phyloP scores from a whole-genome alignment of 2,113 vertebrate genomes.

The Ptychochromis oligacanthus region DNA sequence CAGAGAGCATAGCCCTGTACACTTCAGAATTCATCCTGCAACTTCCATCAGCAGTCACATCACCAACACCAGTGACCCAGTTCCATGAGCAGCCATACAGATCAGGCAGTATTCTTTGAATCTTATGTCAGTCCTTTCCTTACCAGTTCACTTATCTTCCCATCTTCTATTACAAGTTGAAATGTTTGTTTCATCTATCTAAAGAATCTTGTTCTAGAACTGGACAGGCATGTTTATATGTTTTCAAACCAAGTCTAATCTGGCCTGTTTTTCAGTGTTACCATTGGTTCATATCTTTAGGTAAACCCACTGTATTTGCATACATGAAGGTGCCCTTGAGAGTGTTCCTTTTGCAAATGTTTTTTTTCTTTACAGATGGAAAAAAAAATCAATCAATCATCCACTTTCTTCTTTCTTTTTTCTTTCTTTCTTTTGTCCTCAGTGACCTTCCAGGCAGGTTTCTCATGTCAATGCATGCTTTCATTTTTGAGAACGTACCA shows the following conservation, averaged over 20 bases:
- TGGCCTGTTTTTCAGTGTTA: neutral
- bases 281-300: neutral
- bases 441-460: too few species aligned
- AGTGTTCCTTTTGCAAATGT: neutral
- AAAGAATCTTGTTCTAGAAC: neutral
- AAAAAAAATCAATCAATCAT: too few species aligned
- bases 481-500: too few species aligned
- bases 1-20: neutral
- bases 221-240: neutral
- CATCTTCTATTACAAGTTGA: neutral
- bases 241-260: neutral
- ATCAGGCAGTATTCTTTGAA: neutral
- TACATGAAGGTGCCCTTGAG: neutral
- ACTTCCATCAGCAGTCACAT: neutral
- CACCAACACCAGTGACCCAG: neutral
- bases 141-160: neutral
- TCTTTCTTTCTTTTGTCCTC: too few species aligned
- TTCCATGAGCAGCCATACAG: neutral
- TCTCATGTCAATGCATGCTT: too few species aligned
- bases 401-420: too few species aligned
- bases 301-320: neutral
- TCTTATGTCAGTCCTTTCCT: neutral
- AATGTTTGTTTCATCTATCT: neutral
- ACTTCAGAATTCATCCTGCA: neutral
- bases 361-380: neutral